A percentile compares a stretch with the other conserved stretches of the same genome.
Evolutionary conservation across 2,113 vertebrate species (phyloP).

Genomic region (Melanostigma gelatinosum): DNA sequence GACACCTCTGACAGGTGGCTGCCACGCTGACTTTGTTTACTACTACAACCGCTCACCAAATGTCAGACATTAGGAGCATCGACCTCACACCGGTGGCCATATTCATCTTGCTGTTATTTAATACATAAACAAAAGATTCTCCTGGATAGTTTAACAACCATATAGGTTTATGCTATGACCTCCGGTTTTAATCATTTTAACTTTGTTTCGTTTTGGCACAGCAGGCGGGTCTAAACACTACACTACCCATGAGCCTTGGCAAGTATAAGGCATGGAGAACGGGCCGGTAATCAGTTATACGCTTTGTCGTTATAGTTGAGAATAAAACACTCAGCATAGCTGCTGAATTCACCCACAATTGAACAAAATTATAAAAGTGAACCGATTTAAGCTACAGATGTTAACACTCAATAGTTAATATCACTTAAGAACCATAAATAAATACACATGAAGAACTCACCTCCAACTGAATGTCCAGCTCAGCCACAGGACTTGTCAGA

Average conservation of each 20-base stretch:
- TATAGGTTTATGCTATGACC: background rate
- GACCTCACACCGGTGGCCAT: slow-evolving; percentile 32
- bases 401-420: background rate
- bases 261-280: background rate
- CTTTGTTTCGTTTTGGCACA: background rate
- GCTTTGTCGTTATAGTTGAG: background rate
- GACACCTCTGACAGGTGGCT: slow-evolving; percentile 63
- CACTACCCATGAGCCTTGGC: background rate
- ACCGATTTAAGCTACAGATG: background rate
- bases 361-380: background rate
- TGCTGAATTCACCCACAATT: background rate
- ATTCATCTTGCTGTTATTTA: slow-evolving; percentile 1
- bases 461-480: slow-evolving; percentile 97
- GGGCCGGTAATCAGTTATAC: background rate
- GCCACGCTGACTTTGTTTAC: slow-evolving; percentile 65
- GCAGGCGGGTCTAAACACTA: background rate
- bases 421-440: background rate
- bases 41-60: slow-evolving; percentile 49
- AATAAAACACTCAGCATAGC: background rate
- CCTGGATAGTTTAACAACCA: too few species aligned
- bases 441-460: slow-evolving; percentile 77
- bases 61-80: slow-evolving; percentile 48
- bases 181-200: background rate
- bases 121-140: too few species aligned
- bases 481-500: slow-evolving; percentile 92